These are phyloP conservation scores for Coremacera marginata DNA, from an alignment of 2,888 invertebrate species.

Conservation along the genomic window DNA sequence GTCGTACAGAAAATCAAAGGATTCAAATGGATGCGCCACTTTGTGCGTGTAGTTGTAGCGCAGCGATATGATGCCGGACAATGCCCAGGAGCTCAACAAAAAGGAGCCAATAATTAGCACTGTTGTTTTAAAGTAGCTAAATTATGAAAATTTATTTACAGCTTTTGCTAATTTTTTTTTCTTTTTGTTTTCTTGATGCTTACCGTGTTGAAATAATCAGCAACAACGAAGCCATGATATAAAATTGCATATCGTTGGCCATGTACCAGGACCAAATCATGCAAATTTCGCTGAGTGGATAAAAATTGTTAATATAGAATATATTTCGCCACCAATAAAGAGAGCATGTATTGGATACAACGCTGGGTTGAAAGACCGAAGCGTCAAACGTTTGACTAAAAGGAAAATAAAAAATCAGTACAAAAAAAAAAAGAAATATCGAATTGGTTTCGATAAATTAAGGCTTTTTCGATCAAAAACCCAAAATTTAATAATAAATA, in stretches of 20 bases:
- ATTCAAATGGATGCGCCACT: constrained; percentile 84
- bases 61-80: constrained; percentile 81
- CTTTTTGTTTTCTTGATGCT: constrained; percentile 57
- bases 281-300: constrained; percentile 81
- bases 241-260: constrained; percentile 85
- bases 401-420: background rate
- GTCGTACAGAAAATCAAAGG: constrained; percentile 86
- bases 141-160: background rate
- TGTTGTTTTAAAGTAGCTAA: constrained; percentile 76
- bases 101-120: constrained; percentile 73
- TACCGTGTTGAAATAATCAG: constrained; percentile 78
- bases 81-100: constrained; percentile 80
- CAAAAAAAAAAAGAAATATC: background rate
- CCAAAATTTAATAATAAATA: background rate
- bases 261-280: constrained; percentile 89
- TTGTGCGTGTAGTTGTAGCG: constrained; percentile 80
- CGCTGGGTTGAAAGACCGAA: constrained; percentile 80
- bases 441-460: too few relatives aligned
- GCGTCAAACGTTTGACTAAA: constrained; percentile 77
- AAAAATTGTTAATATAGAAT: constrained; percentile 86
- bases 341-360: constrained; percentile 81
- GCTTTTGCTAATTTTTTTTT: too few relatives aligned
- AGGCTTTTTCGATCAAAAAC: too few relatives aligned
- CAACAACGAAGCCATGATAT: constrained; percentile 77
- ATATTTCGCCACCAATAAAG: constrained; percentile 87